Evolutionary conservation across 2,797 vertebrate genomes (phyloP), one percentile per base, ranked within the genome.

Genomic region (Amblyraja radiata): DNA sequence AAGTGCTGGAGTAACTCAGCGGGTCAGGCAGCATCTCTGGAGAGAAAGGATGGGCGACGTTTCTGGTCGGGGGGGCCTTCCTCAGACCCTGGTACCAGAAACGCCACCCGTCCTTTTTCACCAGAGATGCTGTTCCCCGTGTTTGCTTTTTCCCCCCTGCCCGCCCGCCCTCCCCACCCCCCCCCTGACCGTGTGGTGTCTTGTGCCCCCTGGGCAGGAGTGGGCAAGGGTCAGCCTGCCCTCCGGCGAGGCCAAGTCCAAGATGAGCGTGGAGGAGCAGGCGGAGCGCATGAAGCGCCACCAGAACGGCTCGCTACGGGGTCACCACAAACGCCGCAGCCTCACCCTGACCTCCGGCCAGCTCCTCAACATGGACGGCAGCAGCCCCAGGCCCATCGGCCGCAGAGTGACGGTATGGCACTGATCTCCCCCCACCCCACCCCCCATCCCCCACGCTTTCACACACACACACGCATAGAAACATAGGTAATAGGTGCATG

Each of bases 201-300:
- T 32, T 88, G 61, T 78, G 21, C 39, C 9, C 36, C 28, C 68
- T 14, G 21, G 16, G 36, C 95, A 99, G 97, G 98, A 98, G 86
- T 97, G 98, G 36, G 98, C 98, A 5, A 99, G 98, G 95, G 98
- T 98, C 0, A 98, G 98, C 0, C 96, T 97, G 94, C 98, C 98
- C 36, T 94, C 97, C 0, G 94, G 95, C 0, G 98, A 99, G 93
- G 94, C 96, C 1, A 99, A 98, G 95, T 97, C 96, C 39, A 99
- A 99, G 96, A 99, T 99, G 98, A 99, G 97, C 0, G 96, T 98
- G 79, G 97, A 99, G 95, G 98, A 99, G 95, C 98, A 99, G 95
- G 97, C 98, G 0, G 98, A 98, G 94, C 97, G 98, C 93, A 97
- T 99, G 95, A 97, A 97, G 63, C 96, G 98, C 1, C 97, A 98